phyloP scores from a whole-genome alignment of 37 sponge, comb jelly and placozoan species.

The Haliclona indistincta region DNA sequence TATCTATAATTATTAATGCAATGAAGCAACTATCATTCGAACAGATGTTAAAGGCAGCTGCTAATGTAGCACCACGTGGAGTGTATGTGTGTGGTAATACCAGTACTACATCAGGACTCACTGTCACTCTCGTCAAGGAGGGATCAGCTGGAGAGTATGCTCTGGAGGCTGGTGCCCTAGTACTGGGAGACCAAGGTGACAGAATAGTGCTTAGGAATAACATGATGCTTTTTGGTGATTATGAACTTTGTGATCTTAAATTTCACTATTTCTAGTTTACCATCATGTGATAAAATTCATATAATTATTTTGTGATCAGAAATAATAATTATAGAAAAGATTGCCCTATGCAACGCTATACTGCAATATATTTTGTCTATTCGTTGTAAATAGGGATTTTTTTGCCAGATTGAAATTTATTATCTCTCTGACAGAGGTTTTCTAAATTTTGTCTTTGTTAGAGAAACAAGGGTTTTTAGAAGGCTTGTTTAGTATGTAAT shows the following conservation, averaged over 20 bases:
- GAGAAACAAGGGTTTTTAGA: neutral
- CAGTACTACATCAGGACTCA: conserved; percentile 89
- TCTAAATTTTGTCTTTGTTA: neutral
- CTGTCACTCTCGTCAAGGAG: conserved; percentile 84
- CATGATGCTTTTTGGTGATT: too few relatives aligned
- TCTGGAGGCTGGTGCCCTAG: conserved; percentile 97
- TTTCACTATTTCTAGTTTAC: too few relatives aligned
- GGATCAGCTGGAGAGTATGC: conserved; percentile 69
- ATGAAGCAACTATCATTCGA: neutral
- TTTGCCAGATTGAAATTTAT: too few relatives aligned
- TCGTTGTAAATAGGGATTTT: too few relatives aligned
- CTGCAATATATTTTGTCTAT: too few relatives aligned
- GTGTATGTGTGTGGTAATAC: conserved; percentile 99
- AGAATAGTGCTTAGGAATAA: too few relatives aligned
- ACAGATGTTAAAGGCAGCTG: conserved; percentile 92
- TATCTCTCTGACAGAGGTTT: too few relatives aligned
- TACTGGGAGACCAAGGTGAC: conserved; percentile 94
- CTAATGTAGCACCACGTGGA: conserved; percentile 90
- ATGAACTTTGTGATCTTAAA: too few relatives aligned
- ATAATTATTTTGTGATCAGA: too few relatives aligned
- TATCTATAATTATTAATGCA: neutral
- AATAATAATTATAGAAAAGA: too few relatives aligned
- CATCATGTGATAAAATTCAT: too few relatives aligned
- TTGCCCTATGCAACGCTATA: too few relatives aligned
- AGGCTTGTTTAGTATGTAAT: neutral